Conservation (phyloP, 1,140 invertebrate genomes). For the Drosophila ambigua region DNA sequence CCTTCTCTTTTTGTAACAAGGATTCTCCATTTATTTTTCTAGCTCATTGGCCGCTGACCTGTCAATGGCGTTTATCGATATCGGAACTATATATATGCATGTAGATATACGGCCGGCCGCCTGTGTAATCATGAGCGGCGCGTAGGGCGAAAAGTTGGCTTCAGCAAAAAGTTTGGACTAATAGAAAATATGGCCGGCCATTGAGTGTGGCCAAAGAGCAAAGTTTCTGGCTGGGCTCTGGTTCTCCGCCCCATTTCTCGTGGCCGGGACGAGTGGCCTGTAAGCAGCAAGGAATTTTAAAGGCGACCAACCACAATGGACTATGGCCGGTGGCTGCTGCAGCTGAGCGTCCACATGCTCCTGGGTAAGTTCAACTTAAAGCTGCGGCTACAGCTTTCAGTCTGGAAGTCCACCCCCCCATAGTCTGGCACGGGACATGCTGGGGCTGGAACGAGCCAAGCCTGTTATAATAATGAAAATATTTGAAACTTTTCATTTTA, state of each 20-base stretch:
- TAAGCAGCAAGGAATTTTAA: conserved; percentile 37
- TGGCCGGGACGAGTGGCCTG: conserved; percentile 26
- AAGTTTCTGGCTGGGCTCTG: conserved; percentile 29
- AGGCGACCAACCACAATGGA: conserved; percentile 60
- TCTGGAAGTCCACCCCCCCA: too few relatives aligned
- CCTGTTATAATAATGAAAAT: conserved; percentile 75
- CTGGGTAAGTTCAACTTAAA: conserved; percentile 65
- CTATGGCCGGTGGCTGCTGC: conserved; percentile 64
- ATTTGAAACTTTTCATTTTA: conserved; percentile 81
- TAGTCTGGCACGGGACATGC: too few relatives aligned
- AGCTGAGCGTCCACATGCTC: conserved; percentile 67
- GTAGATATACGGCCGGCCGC: conserved; percentile 29
- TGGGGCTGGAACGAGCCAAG: not conserved
- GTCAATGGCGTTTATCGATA: conserved; percentile 69
- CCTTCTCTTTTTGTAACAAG: conserved; percentile 28
- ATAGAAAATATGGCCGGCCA: conserved; percentile 61
- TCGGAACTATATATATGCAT: conserved; percentile 55
- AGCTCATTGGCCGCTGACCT: conserved; percentile 56
- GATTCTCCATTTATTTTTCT: conserved; percentile 52
- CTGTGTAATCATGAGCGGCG: conserved; percentile 47
- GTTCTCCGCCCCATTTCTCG: conserved; percentile 16
- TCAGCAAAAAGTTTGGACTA: conserved; percentile 45
- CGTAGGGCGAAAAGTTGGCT: conserved; percentile 51
- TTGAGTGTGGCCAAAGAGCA: conserved; percentile 50
- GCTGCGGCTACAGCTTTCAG: not conserved